Evolutionary conservation across 1,140 invertebrate species (phyloP), one percentile per base, ranked within the genome.

Genomic region (Drosophila novamexicana): DNA sequence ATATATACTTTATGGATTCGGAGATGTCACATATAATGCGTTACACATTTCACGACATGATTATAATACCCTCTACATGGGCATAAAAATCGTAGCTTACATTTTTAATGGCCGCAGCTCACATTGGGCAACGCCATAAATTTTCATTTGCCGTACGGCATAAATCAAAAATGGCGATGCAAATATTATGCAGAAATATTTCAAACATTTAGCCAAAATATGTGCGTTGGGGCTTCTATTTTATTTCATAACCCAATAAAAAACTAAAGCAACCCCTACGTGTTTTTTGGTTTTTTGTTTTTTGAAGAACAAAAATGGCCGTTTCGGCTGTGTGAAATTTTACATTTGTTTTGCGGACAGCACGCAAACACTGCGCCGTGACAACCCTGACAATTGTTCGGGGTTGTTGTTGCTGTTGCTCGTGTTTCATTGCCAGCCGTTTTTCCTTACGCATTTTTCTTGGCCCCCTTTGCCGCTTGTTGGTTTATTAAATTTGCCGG

Each of bases 101-200:
- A 6, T n/a, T 52, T 58, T 53, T 58, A 71, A 66, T 67, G 69
- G 63, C 44, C 54, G 40, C 47, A 52, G 45, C n/a, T 34, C 32
- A 59, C 47, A 69, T 36, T 50, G 49, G 7, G 40, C 44, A 42
- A 9, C 22, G 16, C 14, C 70, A 85, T 86, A 86, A 86, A 86
- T 86, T 88, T 86, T 66, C 83, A 88, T 86, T 88, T 88, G 59
- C 63, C 52, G 37, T 72, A 49, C 68, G 59, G 66, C 75, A 88
- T 88, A 88, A 89, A 88, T 88, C 83, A 88, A 88, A 88, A 88
- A 89, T 89, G 83, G 84, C 77, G 68, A 83, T 82, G 73, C 76
- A 88, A 88, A 88, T 88, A 80, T 67, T 74, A 40, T 12, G 39
- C 14, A 36, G 34, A 54, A 88, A 88, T 89, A 83, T 75, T 77